Conservation (phyloP, 2,888 invertebrate species). For the Drosophila nr. perissopoda region DNA sequence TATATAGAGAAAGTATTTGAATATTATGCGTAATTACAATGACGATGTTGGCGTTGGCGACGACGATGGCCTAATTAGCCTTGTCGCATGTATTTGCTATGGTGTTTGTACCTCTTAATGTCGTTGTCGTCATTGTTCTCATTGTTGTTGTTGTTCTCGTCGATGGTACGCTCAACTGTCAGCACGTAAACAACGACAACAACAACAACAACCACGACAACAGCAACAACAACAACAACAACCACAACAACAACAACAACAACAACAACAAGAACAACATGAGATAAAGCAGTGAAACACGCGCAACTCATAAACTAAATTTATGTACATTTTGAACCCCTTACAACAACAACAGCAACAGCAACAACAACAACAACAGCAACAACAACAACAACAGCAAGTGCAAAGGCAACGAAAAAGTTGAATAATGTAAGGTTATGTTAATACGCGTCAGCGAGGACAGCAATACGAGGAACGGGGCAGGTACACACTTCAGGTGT, state of each 20-base stretch:
- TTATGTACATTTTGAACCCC: conserved; percentile 64
- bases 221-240: conserved; percentile 17
- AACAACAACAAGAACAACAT: conserved; percentile 10
- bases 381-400: conserved; percentile 23
- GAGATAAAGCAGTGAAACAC: conserved; percentile 40
- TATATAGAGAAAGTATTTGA: conserved; percentile 24
- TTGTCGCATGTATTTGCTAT: conserved; percentile 53
- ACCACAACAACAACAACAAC: conserved; percentile 2
- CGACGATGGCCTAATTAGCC: conserved; percentile 73
- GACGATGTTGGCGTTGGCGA: conserved; percentile 42
- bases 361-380: neutral
- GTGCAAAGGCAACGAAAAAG: conserved; percentile 69
- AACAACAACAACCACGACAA: conserved; percentile 3
- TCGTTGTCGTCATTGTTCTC: conserved; percentile 11
- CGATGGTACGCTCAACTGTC: conserved; percentile 44
- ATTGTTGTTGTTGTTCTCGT: conserved; percentile 20
- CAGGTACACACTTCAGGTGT: conserved; percentile 44
- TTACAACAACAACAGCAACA: neutral
- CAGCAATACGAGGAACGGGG: conserved; percentile 14
- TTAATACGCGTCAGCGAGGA: conserved; percentile 53
- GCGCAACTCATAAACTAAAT: conserved; percentile 68
- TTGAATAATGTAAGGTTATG: conserved; percentile 76
- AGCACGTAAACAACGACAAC: conserved; percentile 29
- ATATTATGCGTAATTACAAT: conserved; percentile 71
- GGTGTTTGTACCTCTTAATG: conserved; percentile 5